A percentile compares a stretch with the other conserved stretches of the same genome.
Evolutionary conservation across 2,113 vertebrate species (phyloP).

Genomic region (Cepphus grylle): DNA sequence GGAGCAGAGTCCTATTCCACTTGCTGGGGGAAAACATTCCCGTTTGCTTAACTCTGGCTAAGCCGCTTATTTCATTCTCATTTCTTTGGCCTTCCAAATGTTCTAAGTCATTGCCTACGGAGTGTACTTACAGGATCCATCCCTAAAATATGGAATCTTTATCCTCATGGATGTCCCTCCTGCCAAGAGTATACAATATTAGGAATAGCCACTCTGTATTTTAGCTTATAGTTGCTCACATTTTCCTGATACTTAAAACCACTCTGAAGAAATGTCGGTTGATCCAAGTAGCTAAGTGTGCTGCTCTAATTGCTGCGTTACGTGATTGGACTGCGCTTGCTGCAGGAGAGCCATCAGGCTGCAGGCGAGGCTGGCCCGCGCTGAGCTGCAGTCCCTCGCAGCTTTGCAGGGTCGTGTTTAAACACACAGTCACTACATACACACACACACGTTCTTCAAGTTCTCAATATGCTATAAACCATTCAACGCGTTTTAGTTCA

Average conservation of each 20-base stretch:
- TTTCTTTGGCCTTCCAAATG: neutral
- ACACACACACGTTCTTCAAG: neutral
- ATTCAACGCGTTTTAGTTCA: neutral
- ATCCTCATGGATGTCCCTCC: neutral
- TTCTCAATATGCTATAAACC: neutral
- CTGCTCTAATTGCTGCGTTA: neutral
- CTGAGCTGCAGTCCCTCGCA: neutral
- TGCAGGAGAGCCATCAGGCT: neutral
- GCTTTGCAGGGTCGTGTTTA: neutral
- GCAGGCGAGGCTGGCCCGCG: rapidly evolving
- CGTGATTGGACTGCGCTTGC: neutral
- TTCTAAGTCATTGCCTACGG: neutral
- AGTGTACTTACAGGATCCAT: neutral
- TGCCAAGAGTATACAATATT: neutral
- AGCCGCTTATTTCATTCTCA: neutral
- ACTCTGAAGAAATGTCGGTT: neutral
- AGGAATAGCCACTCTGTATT: neutral
- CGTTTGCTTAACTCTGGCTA: neutral
- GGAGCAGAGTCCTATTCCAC: neutral
- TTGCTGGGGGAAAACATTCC: neutral
- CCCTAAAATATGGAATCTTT: neutral
- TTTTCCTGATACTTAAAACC: neutral
- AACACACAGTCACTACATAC: neutral
- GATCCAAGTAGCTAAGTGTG: neutral
- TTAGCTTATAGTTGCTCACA: neutral